A percentile compares a stretch with the other conserved stretches of the same genome.
Evolutionary conservation across 2,797 vertebrate genomes (phyloP).

Genomic region (Crenichthys baileyi): DNA sequence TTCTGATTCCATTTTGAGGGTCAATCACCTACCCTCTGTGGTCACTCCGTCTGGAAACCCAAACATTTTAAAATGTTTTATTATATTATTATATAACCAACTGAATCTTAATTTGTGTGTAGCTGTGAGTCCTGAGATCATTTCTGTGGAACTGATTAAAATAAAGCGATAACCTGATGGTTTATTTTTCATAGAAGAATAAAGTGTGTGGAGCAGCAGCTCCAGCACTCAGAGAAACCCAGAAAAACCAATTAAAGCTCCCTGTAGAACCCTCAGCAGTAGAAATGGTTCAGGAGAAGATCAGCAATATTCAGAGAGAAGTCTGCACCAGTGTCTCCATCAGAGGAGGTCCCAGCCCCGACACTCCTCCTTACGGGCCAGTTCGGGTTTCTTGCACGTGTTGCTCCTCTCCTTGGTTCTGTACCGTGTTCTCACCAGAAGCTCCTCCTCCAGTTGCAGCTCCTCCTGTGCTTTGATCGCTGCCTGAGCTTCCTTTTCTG

Average conservation of each 20-base stretch:
- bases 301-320: background rate
- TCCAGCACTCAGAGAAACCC: too few relatives aligned
- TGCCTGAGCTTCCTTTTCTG: background rate
- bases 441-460: rapidly evolving
- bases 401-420: conserved; percentile 31
- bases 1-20: too few relatives aligned
- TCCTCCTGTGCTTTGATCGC: background rate
- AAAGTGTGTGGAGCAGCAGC: too few relatives aligned
- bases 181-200: too few relatives aligned
- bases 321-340: background rate
- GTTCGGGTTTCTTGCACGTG: conserved; percentile 1
- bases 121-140: too few relatives aligned
- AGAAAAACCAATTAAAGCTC: background rate
- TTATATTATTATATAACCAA: too few relatives aligned
- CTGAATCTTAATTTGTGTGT: too few relatives aligned
- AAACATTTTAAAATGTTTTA: too few relatives aligned
- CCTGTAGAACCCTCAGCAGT: background rate
- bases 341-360: background rate
- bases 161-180: too few relatives aligned
- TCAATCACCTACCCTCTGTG: too few relatives aligned
- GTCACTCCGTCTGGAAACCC: too few relatives aligned
- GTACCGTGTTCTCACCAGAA: conserved; percentile 27
- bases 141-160: too few relatives aligned
- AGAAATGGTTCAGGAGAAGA: background rate
- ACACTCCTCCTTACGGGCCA: conserved; percentile 24